These are phyloP conservation scores for Drosophila maculinotata DNA, from an alignment of 2,888 invertebrate species.

Conservation along the genomic window DNA sequence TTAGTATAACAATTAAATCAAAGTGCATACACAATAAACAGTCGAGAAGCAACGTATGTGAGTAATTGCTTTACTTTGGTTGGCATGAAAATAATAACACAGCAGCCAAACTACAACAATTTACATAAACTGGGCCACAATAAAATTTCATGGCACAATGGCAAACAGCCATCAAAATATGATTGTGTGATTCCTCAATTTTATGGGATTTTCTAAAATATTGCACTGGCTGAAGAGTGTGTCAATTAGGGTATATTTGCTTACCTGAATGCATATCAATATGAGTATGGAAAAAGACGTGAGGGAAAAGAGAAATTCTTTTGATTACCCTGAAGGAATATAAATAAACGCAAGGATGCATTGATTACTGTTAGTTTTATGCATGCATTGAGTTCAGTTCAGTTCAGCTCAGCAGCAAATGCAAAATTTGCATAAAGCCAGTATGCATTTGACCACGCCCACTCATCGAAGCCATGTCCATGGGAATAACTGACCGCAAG, in stretches of 20 bases:
- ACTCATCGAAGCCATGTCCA: slow-evolving; percentile 29
- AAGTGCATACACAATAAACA: too few relatives aligned
- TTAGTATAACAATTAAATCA: slow-evolving; percentile 1
- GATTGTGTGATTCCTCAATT: too few relatives aligned
- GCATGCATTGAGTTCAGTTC: slow-evolving; percentile 8
- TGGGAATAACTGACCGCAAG: slow-evolving; percentile 67
- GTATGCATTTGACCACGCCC: slow-evolving; percentile 22
- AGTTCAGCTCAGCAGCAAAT: slow-evolving; percentile 3
- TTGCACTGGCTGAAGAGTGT: not conserved
- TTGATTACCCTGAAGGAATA: slow-evolving; percentile 26
- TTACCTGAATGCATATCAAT: slow-evolving; percentile 14
- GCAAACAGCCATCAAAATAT: too few relatives aligned
- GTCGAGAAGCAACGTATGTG: slow-evolving; percentile 2
- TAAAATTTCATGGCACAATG: too few relatives aligned
- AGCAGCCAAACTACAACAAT: not conserved
- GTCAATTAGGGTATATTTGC: slow-evolving; percentile 33
- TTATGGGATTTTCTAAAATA: too few relatives aligned
- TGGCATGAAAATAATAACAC: not conserved
- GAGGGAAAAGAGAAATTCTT: slow-evolving; percentile 7
- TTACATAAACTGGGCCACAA: not conserved
- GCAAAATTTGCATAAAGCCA: slow-evolving; percentile 30
- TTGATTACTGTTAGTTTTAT: slow-evolving; percentile 35
- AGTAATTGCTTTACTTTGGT: not conserved
- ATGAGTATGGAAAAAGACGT: slow-evolving; percentile 17
- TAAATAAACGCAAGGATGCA: slow-evolving; percentile 24